These are phyloP conservation scores for Macrochelys suwanniensis DNA, from an alignment of 2,797 vertebrate genomes.

Conservation along the genomic window DNA sequence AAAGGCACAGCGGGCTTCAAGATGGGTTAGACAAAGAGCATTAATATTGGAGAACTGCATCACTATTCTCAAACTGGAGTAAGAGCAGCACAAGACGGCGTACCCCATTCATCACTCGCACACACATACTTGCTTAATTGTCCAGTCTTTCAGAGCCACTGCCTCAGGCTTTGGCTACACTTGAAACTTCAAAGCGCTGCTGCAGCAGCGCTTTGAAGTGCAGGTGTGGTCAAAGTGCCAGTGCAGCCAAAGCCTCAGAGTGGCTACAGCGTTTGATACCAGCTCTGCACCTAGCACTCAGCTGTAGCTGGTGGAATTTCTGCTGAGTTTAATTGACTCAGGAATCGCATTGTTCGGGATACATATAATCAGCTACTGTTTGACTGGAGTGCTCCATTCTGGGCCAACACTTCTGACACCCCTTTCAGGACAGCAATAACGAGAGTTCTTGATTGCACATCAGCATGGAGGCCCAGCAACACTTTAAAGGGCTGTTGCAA, in stretches of 20 bases:
- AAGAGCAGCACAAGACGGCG: neutral
- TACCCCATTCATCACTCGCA: neutral
- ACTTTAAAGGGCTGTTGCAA: too few species aligned
- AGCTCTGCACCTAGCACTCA: neutral
- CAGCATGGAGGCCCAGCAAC: neutral
- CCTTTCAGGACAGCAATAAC: neutral
- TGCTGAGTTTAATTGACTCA: neutral
- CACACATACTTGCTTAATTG: neutral
- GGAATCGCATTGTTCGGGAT: neutral
- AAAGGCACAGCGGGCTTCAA: neutral
- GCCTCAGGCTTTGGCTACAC: too few species aligned
- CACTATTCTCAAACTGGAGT: neutral
- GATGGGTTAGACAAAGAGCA: neutral
- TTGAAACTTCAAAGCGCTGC: too few species aligned
- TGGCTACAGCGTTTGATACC: neutral
- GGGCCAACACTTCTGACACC: neutral
- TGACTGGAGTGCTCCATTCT: neutral
- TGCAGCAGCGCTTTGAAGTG: too few species aligned
- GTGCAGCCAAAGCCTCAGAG: neutral
- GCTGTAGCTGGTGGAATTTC: neutral
- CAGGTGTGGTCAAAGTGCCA: too few species aligned
- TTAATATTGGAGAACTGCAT: neutral
- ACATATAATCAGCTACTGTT: neutral
- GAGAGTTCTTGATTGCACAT: neutral
- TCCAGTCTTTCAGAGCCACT: neutral